phyloP scores from a whole-genome alignment of 2,888 invertebrate species.

The Ethmia dodecea region DNA sequence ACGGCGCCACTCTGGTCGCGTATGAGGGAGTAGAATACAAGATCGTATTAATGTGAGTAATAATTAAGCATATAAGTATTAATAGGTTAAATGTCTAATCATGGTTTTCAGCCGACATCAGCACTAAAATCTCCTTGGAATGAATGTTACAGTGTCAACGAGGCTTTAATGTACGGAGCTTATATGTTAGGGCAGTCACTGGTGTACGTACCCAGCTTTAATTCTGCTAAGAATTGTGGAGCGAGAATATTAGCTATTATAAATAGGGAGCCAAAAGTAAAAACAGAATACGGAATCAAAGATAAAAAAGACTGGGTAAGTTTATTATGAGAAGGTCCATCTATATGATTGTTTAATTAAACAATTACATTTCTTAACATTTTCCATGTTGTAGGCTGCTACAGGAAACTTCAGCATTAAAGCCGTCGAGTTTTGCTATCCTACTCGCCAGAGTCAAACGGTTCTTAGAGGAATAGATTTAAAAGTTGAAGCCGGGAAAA shows the following conservation, averaged over 20 bases:
- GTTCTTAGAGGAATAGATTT: conserved; percentile 84
- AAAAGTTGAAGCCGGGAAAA: conserved; percentile 82
- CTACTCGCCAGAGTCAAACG: conserved; percentile 83
- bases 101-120: no score
- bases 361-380: background rate
- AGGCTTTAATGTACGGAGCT: conserved; percentile 86
- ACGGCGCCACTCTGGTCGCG: conserved; percentile 82
- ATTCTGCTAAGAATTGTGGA: conserved; percentile 78
- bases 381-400: conserved; percentile 58
- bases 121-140: no score
- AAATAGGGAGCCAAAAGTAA: conserved; percentile 48
- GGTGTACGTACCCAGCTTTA: conserved; percentile 87
- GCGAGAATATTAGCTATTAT: conserved; percentile 54
- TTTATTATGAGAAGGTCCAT: no score
- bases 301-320: conserved; percentile 60
- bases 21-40: conserved; percentile 78
- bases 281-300: conserved; percentile 43
- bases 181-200: conserved; percentile 88
- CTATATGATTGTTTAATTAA: no score
- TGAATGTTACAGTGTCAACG: conserved; percentile 80
- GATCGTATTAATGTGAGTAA: conserved; percentile 82
- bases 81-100: no score
- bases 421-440: conserved; percentile 87
- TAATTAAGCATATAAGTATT: no score
- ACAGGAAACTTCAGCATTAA: conserved; percentile 82